Evolutionary conservation across 2,113 vertebrate species (phyloP).

Genomic region (Chionodraco myersi): DNA sequence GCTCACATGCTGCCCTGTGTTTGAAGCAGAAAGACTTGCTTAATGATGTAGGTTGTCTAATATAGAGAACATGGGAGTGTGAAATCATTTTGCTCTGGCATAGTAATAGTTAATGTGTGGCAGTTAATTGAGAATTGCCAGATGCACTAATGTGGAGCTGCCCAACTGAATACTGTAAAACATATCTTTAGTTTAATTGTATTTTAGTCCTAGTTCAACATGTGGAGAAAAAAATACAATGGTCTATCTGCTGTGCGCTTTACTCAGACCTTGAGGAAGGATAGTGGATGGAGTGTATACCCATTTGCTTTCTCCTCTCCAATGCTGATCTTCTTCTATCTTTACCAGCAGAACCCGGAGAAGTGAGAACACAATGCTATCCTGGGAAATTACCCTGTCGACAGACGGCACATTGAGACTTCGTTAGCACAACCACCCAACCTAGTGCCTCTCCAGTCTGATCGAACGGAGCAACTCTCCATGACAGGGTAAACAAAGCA

Average conservation of each 20-base stretch:
- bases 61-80: not conserved
- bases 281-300: constrained; percentile 9
- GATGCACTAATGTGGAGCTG: not conserved
- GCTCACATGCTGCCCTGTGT: not conserved
- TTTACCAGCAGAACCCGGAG: constrained; percentile 49
- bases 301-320: constrained; percentile 51
- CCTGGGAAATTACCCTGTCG: constrained; percentile 73
- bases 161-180: not conserved
- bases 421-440: constrained; percentile 69
- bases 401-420: constrained; percentile 75
- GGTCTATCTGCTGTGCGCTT: not conserved
- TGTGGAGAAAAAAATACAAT: not conserved
- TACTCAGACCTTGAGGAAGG: constrained; percentile 7
- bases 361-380: constrained; percentile 56
- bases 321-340: constrained; percentile 58
- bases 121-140: not conserved
- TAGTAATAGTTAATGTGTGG: not conserved
- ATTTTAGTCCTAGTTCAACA: not conserved
- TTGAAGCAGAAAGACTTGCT: not conserved
- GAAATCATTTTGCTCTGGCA: not conserved
- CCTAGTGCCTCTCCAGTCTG: constrained; percentile 64
- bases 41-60: not conserved
- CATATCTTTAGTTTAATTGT: not conserved
- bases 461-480: constrained; percentile 65
- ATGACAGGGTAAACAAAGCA: constrained; percentile 70